Evolutionary conservation across 2,797 vertebrate species (phyloP).

Genomic region (Urophycis tenuis): DNA sequence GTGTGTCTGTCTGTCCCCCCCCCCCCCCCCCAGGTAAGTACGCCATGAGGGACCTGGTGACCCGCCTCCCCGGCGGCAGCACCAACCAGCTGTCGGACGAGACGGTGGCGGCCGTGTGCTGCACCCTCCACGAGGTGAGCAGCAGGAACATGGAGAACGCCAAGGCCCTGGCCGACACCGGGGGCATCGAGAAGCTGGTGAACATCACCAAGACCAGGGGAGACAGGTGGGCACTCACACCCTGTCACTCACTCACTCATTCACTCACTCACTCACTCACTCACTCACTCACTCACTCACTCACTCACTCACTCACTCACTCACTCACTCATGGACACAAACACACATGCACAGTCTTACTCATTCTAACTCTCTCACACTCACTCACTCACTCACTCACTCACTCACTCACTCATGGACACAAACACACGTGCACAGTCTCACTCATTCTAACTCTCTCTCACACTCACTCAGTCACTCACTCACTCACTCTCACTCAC

Average conservation of each 20-base stretch:
- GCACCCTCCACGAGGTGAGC: constrained; percentile 94
- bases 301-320: not conserved
- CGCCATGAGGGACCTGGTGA: constrained; percentile 94
- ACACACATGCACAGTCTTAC: not conserved
- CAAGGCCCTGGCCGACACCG: constrained; percentile 90
- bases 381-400: not conserved
- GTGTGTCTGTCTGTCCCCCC: not conserved
- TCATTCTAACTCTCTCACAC: not conserved
- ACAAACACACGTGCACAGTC: too few relatives aligned
- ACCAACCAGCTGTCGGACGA: constrained; percentile 86
- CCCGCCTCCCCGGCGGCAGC: constrained; percentile 85
- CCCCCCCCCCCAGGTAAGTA: constrained; percentile 68
- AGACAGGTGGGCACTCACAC: constrained; percentile 77
- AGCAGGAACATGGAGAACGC: constrained; percentile 99
- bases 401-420: not conserved
- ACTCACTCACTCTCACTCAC: not conserved
- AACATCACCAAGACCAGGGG: constrained; percentile 94
- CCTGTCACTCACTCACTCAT: constrained; percentile 7
- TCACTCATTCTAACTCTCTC: not conserved
- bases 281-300: not conserved
- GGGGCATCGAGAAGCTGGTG: constrained; percentile 96
- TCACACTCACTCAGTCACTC: not conserved
- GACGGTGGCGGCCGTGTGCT: constrained; percentile 92
- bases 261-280: constrained; percentile 4
- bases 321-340: not conserved